Evolutionary conservation across 2,113 vertebrate genomes (phyloP), one percentile per base, ranked within the genome.

Genomic region (Vidua macroura): DNA sequence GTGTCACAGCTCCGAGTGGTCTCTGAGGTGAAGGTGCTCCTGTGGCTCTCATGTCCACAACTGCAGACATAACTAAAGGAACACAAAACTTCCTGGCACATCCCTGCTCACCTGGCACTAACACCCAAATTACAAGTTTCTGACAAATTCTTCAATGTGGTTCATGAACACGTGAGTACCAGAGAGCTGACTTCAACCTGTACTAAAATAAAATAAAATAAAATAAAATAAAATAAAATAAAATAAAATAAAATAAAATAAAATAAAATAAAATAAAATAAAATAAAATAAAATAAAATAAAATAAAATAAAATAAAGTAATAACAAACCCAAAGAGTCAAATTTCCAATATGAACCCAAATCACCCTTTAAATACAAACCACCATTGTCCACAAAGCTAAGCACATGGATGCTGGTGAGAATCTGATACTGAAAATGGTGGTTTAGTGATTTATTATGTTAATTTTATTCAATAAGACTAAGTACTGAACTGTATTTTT

Each of bases 1-100:
- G 33, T 22, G 13, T 27, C 28, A 15, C 12, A 62, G 46, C 5
- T 2, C 21, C 2, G 1, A 7, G 10, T 4, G 6, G 7, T 46
- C 44, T 27, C 44, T 11, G 41, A 41, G 48, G 39, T 41, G 58
- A 53, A 18, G 0, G 11, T 15, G 69, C 28, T 56, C n/a, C 44
- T 2, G 0, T 3, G 23, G 21, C 43, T 46, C 15, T 21, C 35
- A 5, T 2, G 8, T 19, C 56, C 62, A 56, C 24, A 41, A 60
- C 3, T 4, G 44, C 33, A 67, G 28, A n/a, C 13, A 3, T 6
- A n/a, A 59, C 9, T 13, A 85, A 76, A 76, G 5, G 15, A 81
- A 30, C 46, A 73, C 14, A 43, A 51, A 86, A 72, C 21, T 44
- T 62, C 22, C n/a, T 63, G 67, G 28, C n/a, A 53, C 24, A 4